Percentiles rank a stretch among this genome's conserved stretches.
These are phyloP conservation scores for Sebastes vulpes DNA, from an alignment of 2,797 vertebrate genomes.

Conservation along the genomic window DNA sequence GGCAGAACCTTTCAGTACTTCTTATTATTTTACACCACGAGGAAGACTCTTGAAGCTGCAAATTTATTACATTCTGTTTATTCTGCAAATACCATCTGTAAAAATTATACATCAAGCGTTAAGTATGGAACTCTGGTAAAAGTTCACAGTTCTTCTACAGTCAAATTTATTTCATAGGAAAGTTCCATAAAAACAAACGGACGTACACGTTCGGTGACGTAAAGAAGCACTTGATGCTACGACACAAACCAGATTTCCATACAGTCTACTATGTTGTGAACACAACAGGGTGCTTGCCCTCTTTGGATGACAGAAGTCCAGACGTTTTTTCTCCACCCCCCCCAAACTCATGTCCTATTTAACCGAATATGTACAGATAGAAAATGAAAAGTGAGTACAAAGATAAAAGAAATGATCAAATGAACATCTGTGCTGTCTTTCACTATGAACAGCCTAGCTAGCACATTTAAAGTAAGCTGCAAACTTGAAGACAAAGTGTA, in stretches of 20 bases:
- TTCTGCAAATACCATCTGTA: constrained; percentile 88
- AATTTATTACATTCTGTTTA: constrained; percentile 81
- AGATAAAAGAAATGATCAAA: constrained; percentile 5
- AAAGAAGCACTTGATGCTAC: constrained; percentile 82
- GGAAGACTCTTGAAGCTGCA: background rate
- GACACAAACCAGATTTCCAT: constrained; percentile 63
- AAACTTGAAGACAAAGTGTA: constrained; percentile 56
- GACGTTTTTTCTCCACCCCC: background rate
- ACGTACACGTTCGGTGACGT: constrained; percentile 60
- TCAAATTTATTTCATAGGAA: constrained; percentile 72
- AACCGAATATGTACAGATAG: constrained; percentile 42
- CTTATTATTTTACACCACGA: background rate
- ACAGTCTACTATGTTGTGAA: constrained; percentile 32
- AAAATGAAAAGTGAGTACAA: constrained; percentile 46
- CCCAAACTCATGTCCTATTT: constrained; percentile 37
- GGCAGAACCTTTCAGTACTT: background rate
- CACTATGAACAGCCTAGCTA: constrained; percentile 26
- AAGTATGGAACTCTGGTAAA: constrained; percentile 76
- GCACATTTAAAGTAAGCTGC: constrained; percentile 50
- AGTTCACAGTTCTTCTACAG: constrained; percentile 75
- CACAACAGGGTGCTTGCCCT: constrained; percentile 66
- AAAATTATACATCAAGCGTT: constrained; percentile 85
- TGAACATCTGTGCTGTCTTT: constrained; percentile 42
- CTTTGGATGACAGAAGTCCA: constrained; percentile 56
- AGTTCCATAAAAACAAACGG: constrained; percentile 78